Conservation (phyloP, 1,140 invertebrate species). For the Lucilia cuprina region DNA sequence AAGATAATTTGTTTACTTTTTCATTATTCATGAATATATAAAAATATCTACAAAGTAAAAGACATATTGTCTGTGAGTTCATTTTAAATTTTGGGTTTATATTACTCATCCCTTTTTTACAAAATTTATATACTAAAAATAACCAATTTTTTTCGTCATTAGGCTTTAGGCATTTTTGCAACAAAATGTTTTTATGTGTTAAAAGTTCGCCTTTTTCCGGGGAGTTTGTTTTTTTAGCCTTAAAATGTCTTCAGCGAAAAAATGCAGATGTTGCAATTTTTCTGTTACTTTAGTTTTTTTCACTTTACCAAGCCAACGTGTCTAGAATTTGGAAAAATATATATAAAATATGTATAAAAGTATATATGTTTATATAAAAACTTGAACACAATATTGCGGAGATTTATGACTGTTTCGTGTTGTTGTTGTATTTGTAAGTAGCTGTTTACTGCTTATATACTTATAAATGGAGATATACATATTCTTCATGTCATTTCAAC, state of each 20-base stretch:
- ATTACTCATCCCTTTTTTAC: too few species aligned
- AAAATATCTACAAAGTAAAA: too few species aligned
- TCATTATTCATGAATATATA: too few species aligned
- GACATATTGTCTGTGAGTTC: too few species aligned
- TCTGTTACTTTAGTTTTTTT: background rate
- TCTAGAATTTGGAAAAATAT: background rate
- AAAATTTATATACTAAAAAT: background rate
- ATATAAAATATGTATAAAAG: background rate
- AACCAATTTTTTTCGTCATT: background rate
- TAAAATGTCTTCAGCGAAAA: background rate
- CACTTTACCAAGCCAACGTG: conserved; percentile 1
- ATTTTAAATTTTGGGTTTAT: too few species aligned
- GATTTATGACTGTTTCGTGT: conserved; percentile 8
- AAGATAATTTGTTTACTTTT: too few species aligned
- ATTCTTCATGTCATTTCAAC: background rate
- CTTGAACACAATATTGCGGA: background rate
- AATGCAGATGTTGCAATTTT: conserved; percentile 1
- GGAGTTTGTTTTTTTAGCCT: background rate
- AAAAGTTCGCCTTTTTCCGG: background rate
- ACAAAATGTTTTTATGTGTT: background rate
- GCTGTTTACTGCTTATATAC: background rate
- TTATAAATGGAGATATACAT: background rate
- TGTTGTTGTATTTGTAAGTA: background rate
- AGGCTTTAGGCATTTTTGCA: background rate
- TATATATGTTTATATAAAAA: background rate